Base-by-base conservation (phyloP, 1,140 invertebrate genomes). In the Ips typographus region DNA sequence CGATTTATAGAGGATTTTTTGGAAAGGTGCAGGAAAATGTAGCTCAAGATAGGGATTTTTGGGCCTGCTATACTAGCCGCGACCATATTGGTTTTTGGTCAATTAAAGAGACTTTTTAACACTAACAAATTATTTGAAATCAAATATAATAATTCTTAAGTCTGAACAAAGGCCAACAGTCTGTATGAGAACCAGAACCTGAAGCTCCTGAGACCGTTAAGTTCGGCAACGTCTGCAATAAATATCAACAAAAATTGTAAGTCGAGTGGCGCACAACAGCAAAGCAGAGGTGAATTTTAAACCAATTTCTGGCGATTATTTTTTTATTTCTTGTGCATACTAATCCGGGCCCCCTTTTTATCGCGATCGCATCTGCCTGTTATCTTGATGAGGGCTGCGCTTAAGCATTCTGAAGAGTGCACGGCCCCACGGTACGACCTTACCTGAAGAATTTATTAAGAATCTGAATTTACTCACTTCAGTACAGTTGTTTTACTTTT, bases 251-350 rank as follows among this genome's bases (percentile, higher is more conserved):
- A 67, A 49, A 59, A 67, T 67, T 67, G 65, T 67, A 49, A 67
- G 55, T 67, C 65, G 65, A 43, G 57, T 59, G 58, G 56, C 65
- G 57, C 56, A 60, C 58, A n/a, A 22, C 39, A 44, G 52, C 43
- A 56, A 57, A 71, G 53, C 65, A 71, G 65, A 68, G 61, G 70
- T 71, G 70, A 71, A 71, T 71, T 71, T 71, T 68, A 71, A 71
- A 63, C 61, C 57, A 68, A 71, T 59, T 67, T 67, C 44, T 55
- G 65, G 70, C 65, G 70, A 68, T 71, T 68, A 66, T 65, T 71
- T 56, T 67, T 65, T 71, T 71, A 56, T 65, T 65, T 71, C 59
- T 51, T 67, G 42, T 62, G 70, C 70, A 71, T 71, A 71, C 70
- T 68, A 68, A 71, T 71, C 60, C 59, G 1, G 51, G 3, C 7